Evolutionary conservation across 2,888 invertebrate species (phyloP).

Genomic region (Cryptophagus acutangulus): DNA sequence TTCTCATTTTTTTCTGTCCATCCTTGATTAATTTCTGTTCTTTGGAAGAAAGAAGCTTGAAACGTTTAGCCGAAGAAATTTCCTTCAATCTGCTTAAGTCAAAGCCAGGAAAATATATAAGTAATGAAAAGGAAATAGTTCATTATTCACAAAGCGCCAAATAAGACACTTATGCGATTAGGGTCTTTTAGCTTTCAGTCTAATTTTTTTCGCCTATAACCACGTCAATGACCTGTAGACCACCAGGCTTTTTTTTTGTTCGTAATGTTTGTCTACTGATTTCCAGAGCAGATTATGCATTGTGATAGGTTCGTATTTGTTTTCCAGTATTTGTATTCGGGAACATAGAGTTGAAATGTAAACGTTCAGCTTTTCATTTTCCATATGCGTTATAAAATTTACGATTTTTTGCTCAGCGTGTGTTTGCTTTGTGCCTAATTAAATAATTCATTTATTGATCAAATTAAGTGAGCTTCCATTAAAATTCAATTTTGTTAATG

Average conservation of each 20-base stretch:
- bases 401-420: too few species aligned
- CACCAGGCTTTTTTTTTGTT: conserved; percentile 1
- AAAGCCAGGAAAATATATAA: too few species aligned
- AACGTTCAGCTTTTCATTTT: too few species aligned
- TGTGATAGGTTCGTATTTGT: neutral
- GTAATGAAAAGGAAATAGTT: conserved; percentile 29
- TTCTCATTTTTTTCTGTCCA: neutral
- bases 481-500: too few species aligned
- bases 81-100: too few species aligned
- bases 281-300: conserved; percentile 1
- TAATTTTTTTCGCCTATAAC: conserved; percentile 18
- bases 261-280: conserved; percentile 3
- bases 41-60: neutral
- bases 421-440: too few species aligned
- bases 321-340: too few species aligned
- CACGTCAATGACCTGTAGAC: conserved; percentile 24
- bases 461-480: too few species aligned
- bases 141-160: conserved; percentile 33
- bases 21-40: conserved; percentile 1
- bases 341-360: too few species aligned
- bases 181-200: conserved; percentile 23
- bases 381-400: too few species aligned
- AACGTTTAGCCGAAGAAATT: neutral
- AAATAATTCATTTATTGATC: too few species aligned
- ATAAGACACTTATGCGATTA: conserved; percentile 33